Conservation (phyloP, 1,140 invertebrate genomes). For the Megathymus violae region DNA sequence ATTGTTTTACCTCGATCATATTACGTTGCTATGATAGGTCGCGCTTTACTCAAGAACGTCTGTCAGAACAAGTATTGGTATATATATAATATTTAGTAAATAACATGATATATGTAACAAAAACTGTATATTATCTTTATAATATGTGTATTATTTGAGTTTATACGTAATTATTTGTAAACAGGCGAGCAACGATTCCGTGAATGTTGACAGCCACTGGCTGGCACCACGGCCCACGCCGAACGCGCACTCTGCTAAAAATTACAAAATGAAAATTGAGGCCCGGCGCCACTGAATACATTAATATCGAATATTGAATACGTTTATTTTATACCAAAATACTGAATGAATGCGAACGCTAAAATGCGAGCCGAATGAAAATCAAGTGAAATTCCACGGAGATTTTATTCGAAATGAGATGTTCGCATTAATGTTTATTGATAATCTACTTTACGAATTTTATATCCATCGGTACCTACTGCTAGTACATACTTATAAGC, state of each 20-base stretch:
- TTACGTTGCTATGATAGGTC: too few species aligned
- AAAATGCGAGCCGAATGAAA: conserved; percentile 72
- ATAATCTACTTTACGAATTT: conserved; percentile 50
- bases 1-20: too few species aligned
- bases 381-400: conserved; percentile 69
- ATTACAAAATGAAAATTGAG: conserved; percentile 83
- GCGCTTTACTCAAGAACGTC: too few species aligned
- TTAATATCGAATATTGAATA: conserved; percentile 84
- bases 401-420: conserved; percentile 77
- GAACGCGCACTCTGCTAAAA: conserved; percentile 76
- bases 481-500: conserved; percentile 16
- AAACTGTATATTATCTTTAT: too few species aligned
- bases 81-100: too few species aligned
- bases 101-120: too few species aligned
- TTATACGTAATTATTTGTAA: too few species aligned
- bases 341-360: conserved; percentile 72
- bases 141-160: too few species aligned
- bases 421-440: conserved; percentile 70
- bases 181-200: conserved; percentile 13
- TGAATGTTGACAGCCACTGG: conserved; percentile 59
- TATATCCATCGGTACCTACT: conserved; percentile 16
- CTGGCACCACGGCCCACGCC: conserved; percentile 15
- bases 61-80: too few species aligned
- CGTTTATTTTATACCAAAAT: conserved; percentile 81
- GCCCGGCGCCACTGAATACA: conserved; percentile 78